A percentile compares a stretch with the other conserved stretches of the same genome.
These are phyloP conservation scores for Odontamblyopus rebecca DNA, from an alignment of 2,797 vertebrate species.

Conservation along the genomic window DNA sequence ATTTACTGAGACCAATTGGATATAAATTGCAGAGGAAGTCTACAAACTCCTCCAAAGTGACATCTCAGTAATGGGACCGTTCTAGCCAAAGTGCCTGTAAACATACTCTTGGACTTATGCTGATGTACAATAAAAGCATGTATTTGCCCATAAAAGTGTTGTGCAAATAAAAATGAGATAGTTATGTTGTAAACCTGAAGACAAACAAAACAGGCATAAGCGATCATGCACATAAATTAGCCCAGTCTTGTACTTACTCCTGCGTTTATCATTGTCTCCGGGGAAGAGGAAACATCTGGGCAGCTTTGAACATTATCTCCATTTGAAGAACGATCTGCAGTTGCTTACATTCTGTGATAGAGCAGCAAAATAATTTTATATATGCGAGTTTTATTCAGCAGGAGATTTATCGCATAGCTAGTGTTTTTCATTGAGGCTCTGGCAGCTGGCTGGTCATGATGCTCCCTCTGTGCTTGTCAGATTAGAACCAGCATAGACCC, in stretches of 20 bases:
- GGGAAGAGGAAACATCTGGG: slow-evolving; percentile 11
- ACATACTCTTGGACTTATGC: slow-evolving; percentile 1
- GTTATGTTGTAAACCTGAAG: slow-evolving; percentile 2
- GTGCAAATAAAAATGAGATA: background rate
- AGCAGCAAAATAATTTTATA: slow-evolving; percentile 29
- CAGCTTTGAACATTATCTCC: slow-evolving; percentile 1
- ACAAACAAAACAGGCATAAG: slow-evolving; percentile 3
- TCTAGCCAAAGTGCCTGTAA: background rate
- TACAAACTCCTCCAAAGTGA: slow-evolving; percentile 1
- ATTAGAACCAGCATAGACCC: slow-evolving; percentile 62
- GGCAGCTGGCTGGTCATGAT: slow-evolving; percentile 60
- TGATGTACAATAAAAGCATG: slow-evolving; percentile 11
- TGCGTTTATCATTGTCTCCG: slow-evolving; percentile 1
- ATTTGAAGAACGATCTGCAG: slow-evolving; percentile 3
- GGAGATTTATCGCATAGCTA: slow-evolving; percentile 38
- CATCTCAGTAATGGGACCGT: background rate
- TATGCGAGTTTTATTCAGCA: slow-evolving; percentile 31
- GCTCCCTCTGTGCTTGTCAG: slow-evolving; percentile 66
- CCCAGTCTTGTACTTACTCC: background rate
- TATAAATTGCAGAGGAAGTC: background rate
- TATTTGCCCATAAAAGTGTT: slow-evolving; percentile 4
- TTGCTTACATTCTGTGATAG: slow-evolving; percentile 35
- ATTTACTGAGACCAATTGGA: background rate
- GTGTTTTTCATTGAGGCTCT: slow-evolving; percentile 38
- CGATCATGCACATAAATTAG: background rate